phyloP scores from a whole-genome alignment of 2,888 invertebrate genomes.

The Orchesella flavescens region DNA sequence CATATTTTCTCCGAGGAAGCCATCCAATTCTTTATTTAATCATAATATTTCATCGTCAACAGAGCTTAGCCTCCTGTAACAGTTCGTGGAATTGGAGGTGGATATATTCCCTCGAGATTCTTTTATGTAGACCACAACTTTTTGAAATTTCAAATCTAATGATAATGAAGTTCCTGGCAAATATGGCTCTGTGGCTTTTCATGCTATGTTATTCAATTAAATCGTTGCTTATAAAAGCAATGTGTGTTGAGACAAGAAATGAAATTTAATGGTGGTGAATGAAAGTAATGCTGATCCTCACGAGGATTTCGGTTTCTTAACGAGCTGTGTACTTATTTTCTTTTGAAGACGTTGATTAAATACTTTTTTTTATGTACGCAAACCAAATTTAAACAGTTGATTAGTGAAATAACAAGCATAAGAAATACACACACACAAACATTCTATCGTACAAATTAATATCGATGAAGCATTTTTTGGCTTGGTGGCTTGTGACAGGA shows the following conservation, averaged over 20 bases:
- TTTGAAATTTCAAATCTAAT: conserved; percentile 1
- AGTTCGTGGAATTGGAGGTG: not conserved
- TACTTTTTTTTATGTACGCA: not conserved
- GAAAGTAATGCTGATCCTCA: not conserved
- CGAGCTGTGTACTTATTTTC: too few relatives aligned
- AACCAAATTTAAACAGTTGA: conserved; percentile 24
- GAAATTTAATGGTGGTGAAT: conserved; percentile 29
- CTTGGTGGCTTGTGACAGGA: not conserved
- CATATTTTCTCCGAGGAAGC: conserved; percentile 34
- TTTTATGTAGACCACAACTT: conserved; percentile 5
- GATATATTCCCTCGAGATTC: conserved; percentile 5
- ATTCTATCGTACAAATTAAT: conserved; percentile 5
- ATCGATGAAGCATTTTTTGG: conserved; percentile 16
- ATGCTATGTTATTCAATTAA: conserved; percentile 50
- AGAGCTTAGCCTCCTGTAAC: conserved; percentile 20
- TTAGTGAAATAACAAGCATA: conserved; percentile 9
- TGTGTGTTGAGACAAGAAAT: conserved; percentile 24
- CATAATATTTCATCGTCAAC: conserved; percentile 48
- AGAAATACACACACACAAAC: not conserved
- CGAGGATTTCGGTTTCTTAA: conserved; percentile 4
- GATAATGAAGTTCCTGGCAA: conserved; percentile 17
- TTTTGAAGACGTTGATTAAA: too few relatives aligned
- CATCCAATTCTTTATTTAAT: conserved; percentile 53
- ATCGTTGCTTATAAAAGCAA: conserved; percentile 42
- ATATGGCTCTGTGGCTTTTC: conserved; percentile 27